Percentiles rank a stretch among this genome's conserved stretches.
Conservation (phyloP, 1,140 invertebrate genomes). For the Drosophila suzukii region DNA sequence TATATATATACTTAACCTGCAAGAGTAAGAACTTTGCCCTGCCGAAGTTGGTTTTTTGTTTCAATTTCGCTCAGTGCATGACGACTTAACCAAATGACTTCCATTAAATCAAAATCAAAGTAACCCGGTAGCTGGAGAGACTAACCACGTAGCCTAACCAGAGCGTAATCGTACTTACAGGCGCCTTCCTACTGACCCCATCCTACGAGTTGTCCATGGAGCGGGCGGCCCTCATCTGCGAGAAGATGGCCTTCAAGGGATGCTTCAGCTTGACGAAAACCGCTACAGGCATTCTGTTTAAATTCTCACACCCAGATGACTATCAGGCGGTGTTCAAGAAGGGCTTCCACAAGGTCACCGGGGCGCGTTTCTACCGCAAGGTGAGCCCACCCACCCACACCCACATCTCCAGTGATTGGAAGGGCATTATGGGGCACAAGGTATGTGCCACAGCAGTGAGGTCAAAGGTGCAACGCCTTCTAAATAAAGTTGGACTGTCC, state of each 20-base stretch:
- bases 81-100: background rate
- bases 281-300: slow-evolving; percentile 94
- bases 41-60: background rate
- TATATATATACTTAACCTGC: background rate
- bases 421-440: slow-evolving; percentile 9
- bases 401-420: slow-evolving; percentile 16
- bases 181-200: slow-evolving; percentile 92
- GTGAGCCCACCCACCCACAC: slow-evolving; percentile 84
- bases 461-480: slow-evolving; percentile 4
- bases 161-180: slow-evolving; percentile 70
- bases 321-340: slow-evolving; percentile 94
- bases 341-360: slow-evolving; percentile 93
- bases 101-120: background rate
- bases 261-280: slow-evolving; percentile 93
- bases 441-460: background rate
- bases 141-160: slow-evolving; percentile 36
- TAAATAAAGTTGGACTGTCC: background rate
- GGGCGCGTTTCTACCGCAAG: slow-evolving; percentile 91
- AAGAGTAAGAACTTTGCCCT: background rate
- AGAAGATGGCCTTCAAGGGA: slow-evolving; percentile 94
- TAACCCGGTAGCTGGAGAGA: slow-evolving; percentile 3
- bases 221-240: slow-evolving; percentile 92
- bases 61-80: slow-evolving; percentile 11
- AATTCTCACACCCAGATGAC: slow-evolving; percentile 93
- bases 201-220: slow-evolving; percentile 93